Evolutionary conservation across 2,888 invertebrate genomes (phyloP), one percentile per base, ranked within the genome.

Genomic region (Osedax frankpressi): DNA sequence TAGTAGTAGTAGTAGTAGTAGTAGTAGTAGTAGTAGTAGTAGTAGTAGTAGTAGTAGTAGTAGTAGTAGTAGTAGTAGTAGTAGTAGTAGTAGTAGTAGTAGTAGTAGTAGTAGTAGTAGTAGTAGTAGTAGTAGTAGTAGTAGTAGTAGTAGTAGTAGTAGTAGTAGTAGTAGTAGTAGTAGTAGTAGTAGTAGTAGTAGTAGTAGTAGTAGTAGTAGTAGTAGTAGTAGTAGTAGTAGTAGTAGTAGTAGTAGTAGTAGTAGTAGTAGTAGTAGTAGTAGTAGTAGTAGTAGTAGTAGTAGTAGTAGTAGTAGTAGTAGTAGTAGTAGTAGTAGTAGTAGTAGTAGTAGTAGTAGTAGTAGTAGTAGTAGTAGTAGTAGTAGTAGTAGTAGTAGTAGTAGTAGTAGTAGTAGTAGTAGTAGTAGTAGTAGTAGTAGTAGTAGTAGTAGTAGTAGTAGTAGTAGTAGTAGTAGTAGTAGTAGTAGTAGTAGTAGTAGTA

Each of bases 401-500:
- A 68, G 68, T 68, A 68, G 14, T 6, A 68, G 68, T 68, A 68
- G 25, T 68, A 68, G 25, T 68, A 68, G 28, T 6, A 68, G 68
- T 68, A 68, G 28, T 68, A 68, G 68, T 68, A 68, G 25, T 6
- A 68, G 14, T 68, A 68, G 25, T 68, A 68, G 68, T 68, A 68
- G 28, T 68, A 68, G 27, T 68, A 68, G 68, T 68, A 68, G 3
- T 6, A 68, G 68, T 68, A 68, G 27, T 68, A 68, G 28, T 68
- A 68, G 68, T 68, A 68, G 25, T 68, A 68, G 68, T 68, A 68
- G 1, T 68, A 68, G 27, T 68, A 68, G 68, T 68, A 68, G 68
- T 68, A 68, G 28, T 68, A 68, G 25, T 68, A 68, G 27, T 68
- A 68, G 27, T 68, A 2, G 68, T 3, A 68, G 68, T 68, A 68